These are phyloP conservation scores for Gallinago jamesoni DNA, from an alignment of 2,113 vertebrate species.

Conservation along the genomic window DNA sequence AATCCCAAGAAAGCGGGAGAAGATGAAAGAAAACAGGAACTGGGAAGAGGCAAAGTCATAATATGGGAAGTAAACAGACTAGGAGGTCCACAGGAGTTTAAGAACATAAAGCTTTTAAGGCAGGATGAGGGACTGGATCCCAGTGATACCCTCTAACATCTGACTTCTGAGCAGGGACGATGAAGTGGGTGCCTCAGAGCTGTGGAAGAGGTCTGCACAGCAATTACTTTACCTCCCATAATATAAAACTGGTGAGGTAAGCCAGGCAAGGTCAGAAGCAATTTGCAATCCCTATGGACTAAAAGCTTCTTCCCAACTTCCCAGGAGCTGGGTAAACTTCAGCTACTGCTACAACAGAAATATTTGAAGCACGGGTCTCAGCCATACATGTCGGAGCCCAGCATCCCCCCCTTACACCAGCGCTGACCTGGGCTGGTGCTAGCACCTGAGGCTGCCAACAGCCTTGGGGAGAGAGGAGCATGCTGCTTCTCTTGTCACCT, in stretches of 20 bases:
- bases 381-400: rapidly evolving
- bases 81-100: not conserved
- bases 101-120: not conserved
- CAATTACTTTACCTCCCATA: not conserved
- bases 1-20: not conserved
- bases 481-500: not conserved
- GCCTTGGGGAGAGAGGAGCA: not conserved
- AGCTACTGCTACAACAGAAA: not conserved
- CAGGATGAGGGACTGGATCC: not conserved
- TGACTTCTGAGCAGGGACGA: not conserved
- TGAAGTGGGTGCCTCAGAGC: not conserved
- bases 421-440: not conserved
- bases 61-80: not conserved
- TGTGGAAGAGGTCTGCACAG: not conserved
- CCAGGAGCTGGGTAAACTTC: not conserved
- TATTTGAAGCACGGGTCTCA: not conserved
- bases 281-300: not conserved
- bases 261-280: not conserved
- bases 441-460: rapidly evolving
- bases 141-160: not conserved
- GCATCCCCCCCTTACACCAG: not conserved
- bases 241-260: not conserved
- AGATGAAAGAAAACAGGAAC: not conserved
- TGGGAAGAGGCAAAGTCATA: not conserved
- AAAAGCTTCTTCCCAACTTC: not conserved